Evolutionary conservation across 2,113 vertebrate genomes (phyloP).

Genomic region (Saimiri boliviensis): DNA sequence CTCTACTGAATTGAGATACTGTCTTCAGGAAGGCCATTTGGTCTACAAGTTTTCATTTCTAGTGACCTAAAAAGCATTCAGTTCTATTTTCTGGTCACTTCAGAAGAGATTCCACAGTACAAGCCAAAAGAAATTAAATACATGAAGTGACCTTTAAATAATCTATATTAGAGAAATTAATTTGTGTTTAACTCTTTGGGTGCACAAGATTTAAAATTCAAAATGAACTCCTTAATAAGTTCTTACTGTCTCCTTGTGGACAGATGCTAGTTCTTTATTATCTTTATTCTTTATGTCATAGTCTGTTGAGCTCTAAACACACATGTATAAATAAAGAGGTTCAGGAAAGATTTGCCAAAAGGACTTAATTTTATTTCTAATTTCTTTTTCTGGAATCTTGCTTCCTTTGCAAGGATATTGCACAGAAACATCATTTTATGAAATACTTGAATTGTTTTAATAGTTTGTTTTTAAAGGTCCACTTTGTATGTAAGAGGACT

Average conservation of each 20-base stretch:
- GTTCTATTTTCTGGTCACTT: background rate
- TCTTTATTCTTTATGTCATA: background rate
- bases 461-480: background rate
- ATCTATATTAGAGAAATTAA: background rate
- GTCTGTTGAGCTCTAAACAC: background rate
- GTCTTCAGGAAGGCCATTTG: background rate
- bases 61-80: background rate
- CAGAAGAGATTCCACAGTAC: background rate
- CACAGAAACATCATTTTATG: constrained; percentile 30
- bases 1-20: background rate
- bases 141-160: background rate
- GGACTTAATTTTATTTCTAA: background rate
- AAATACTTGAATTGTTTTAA: background rate
- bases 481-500: background rate
- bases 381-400: background rate
- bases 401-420: background rate
- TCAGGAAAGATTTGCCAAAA: background rate
- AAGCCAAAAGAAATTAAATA: background rate
- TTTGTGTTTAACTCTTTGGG: constrained; percentile 20
- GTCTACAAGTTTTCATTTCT: background rate
- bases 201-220: constrained; percentile 34
- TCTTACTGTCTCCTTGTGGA: background rate
- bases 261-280: background rate
- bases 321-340: background rate
- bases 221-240: background rate